phyloP scores from a whole-genome alignment of 2,113 vertebrate species.

The Cephalopterus ornatus region DNA sequence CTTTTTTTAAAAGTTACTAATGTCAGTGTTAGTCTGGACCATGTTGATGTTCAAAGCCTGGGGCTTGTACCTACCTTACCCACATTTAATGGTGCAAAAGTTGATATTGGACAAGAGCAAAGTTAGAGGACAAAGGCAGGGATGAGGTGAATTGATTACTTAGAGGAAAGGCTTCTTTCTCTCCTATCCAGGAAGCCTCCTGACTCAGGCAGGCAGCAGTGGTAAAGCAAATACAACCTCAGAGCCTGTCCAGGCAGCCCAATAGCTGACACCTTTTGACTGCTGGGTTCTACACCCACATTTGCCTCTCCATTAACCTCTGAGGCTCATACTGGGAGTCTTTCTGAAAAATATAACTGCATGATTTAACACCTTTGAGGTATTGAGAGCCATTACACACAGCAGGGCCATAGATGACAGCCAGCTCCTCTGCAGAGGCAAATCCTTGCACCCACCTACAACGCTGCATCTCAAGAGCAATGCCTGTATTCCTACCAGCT shows the following conservation, averaged over 20 bases:
- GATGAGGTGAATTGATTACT: background rate
- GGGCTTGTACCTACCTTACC: background rate
- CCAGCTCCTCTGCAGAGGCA: background rate
- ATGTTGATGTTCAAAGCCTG: background rate
- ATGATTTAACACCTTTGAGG: background rate
- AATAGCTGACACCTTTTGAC: accelerated
- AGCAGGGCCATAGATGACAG: background rate
- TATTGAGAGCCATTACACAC: background rate
- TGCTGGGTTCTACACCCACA: background rate
- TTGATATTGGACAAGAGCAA: background rate
- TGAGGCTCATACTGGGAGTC: background rate
- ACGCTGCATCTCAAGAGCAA: background rate
- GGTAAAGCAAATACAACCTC: background rate
- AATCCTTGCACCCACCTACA: background rate
- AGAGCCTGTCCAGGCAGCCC: background rate
- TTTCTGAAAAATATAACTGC: background rate
- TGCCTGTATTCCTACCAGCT: background rate
- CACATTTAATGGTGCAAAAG: background rate
- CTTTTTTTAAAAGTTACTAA: background rate
- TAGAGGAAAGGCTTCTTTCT: background rate
- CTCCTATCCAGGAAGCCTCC: accelerated
- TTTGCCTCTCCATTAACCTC: background rate
- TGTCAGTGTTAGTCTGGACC: background rate
- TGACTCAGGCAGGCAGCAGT: accelerated
- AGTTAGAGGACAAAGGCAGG: accelerated